These are phyloP conservation scores for Halesus radiatus DNA, from an alignment of 1,140 invertebrate species.

Conservation along the genomic window DNA sequence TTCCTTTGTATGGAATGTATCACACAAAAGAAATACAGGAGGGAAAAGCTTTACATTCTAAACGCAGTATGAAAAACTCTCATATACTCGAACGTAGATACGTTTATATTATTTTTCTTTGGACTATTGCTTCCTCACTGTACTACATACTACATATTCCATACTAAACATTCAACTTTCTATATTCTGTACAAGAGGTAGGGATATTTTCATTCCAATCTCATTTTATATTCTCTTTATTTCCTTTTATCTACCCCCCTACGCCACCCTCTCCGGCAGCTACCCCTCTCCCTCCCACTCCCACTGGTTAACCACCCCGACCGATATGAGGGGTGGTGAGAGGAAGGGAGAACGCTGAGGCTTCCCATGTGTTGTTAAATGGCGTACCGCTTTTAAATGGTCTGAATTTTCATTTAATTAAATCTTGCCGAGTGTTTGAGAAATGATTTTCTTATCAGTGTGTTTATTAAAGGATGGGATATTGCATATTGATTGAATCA, in stretches of 20 bases:
- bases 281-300: neutral
- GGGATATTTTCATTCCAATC: conserved; percentile 58
- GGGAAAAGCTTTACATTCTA: conserved; percentile 15
- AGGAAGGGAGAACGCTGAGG: neutral
- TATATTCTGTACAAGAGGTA: conserved; percentile 37
- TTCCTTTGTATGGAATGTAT: too few relatives aligned
- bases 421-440: too few relatives aligned
- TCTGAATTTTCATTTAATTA: too few relatives aligned
- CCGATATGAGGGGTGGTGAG: conserved; percentile 29
- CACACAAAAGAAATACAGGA: neutral
- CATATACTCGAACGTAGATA: neutral
- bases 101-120: conserved; percentile 30
- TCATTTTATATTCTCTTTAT: conserved; percentile 59
- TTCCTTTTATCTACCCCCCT: conserved; percentile 56
- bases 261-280: conserved; percentile 9
- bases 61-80: conserved; percentile 25
- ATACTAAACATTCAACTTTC: neutral
- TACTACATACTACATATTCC: too few relatives aligned
- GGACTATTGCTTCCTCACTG: conserved; percentile 27
- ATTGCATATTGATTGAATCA: too few relatives aligned
- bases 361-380: conserved; percentile 6
- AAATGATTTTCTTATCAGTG: too few relatives aligned
- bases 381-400: neutral
- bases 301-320: conserved; percentile 40
- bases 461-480: neutral